Conservation (phyloP, 2,888 invertebrate genomes). For the Lepidocyrtoides sp. region DNA sequence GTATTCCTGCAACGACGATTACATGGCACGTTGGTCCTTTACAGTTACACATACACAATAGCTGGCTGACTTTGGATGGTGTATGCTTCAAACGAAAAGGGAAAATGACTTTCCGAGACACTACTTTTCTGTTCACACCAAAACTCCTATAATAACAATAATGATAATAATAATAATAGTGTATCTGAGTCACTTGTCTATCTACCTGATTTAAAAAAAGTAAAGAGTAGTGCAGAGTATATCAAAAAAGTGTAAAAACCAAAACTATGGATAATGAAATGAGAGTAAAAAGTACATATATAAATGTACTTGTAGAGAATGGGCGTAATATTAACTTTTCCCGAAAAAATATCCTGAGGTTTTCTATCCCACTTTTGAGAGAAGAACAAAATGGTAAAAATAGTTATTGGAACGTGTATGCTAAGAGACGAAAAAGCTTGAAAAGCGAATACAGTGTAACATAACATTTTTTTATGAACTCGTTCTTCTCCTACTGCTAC, state of each 20-base stretch:
- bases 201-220: conserved; percentile 20
- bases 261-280: conserved; percentile 37
- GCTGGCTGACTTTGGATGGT: neutral
- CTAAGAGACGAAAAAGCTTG: neutral
- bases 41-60: conserved; percentile 21
- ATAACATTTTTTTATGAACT: neutral
- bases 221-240: neutral
- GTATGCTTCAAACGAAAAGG: neutral
- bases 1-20: conserved; percentile 32
- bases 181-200: neutral
- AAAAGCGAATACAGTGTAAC: neutral
- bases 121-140: neutral
- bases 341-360: conserved; percentile 52
- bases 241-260: neutral
- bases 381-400: conserved; percentile 19
- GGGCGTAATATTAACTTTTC: conserved; percentile 5
- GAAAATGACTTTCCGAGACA: conserved; percentile 15
- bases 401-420: conserved; percentile 15
- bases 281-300: neutral
- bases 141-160: no score
- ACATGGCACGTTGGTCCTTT: conserved; percentile 45
- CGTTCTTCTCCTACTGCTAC: neutral
- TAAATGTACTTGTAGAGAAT: neutral
- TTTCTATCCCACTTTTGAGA: conserved; percentile 51
- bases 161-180: neutral